Base-by-base conservation (phyloP, 2,888 invertebrate species). In the Monopis laevigella region DNA sequence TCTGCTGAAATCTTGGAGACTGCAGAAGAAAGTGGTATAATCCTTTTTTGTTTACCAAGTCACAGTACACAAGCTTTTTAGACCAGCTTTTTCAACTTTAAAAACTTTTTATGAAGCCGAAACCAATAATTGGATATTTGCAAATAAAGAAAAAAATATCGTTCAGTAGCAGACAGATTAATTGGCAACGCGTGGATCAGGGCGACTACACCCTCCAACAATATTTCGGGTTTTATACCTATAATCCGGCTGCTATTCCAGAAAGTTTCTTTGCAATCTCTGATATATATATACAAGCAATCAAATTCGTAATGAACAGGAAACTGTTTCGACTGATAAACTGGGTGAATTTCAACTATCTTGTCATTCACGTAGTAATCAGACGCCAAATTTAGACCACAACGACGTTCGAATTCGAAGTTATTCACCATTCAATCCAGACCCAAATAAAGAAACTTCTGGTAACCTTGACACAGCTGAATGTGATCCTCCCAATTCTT, bases 1-100 rank as follows among this genome's bases (percentile, higher is more conserved):
- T 44, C 48, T 26, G 45, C 43, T 6, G 39, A 49, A 12, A 43
- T 56, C 48, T 47, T 56, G 12, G 39, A 54, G 40, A 12, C 42
- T 44, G 51, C 56, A 26, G 6, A 14, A 14, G 43, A 51, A 14
- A 51, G 56, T 47, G 48, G 53, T 32, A 45, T 51, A 2, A 48
- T 51, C 24, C 16, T 56, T 29, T 39, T 52, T 16, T 52, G 47
- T 45, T 47, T 53, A 38, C 51, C 51, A 29, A 50, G 49, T 45
- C 47, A 49, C 19, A 51, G 46, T 40, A 51, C 47, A 39, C 47
- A 45, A 19, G 49, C 46, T 41, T 46, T 51, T 13, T 51, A 54
- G 43, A 48, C 52, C 2, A 32, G 26, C 6, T 21, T 44, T 38
- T 44, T 41, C 21, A 41, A 38, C 44, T 19, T 38, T 44, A 10